Evolutionary conservation across 1,140 invertebrate species (phyloP).

Genomic region (Heliconius hermathena): DNA sequence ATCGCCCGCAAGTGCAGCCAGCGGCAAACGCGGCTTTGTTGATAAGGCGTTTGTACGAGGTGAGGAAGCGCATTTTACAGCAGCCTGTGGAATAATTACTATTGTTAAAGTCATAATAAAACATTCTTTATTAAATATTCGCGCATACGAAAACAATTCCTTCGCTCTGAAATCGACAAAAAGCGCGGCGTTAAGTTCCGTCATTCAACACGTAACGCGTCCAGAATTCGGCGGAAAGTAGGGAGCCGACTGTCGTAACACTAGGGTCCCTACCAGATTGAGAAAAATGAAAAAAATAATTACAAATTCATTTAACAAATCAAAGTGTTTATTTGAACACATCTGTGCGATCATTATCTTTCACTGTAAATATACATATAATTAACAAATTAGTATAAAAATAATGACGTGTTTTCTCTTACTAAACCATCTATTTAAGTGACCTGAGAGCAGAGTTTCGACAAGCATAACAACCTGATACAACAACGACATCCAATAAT

Average conservation of each 20-base stretch:
- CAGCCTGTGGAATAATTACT: constrained; percentile 61
- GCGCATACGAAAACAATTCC: neutral
- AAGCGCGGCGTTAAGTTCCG: too few relatives aligned
- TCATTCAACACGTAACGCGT: too few relatives aligned
- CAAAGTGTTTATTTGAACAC: neutral
- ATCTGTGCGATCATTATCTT: neutral
- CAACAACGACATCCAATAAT: constrained; percentile 41
- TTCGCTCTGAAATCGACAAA: too few relatives aligned
- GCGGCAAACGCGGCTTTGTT: constrained; percentile 70
- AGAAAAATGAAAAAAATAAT: neutral
- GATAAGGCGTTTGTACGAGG: constrained; percentile 75
- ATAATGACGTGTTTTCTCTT: constrained; percentile 15
- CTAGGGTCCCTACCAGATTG: too few relatives aligned
- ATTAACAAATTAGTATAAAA: neutral
- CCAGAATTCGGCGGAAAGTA: too few relatives aligned
- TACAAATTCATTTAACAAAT: neutral
- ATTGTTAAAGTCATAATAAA: neutral
- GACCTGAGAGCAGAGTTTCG: constrained; percentile 4
- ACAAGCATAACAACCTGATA: constrained; percentile 32
- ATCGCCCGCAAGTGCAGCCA: constrained; percentile 68
- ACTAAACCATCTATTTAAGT: constrained; percentile 21
- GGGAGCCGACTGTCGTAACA: too few relatives aligned
- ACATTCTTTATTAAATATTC: neutral
- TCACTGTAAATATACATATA: neutral
- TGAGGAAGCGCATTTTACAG: constrained; percentile 77